phyloP scores from a whole-genome alignment of 2,888 invertebrate genomes.

The Lydus trimaculatus region DNA sequence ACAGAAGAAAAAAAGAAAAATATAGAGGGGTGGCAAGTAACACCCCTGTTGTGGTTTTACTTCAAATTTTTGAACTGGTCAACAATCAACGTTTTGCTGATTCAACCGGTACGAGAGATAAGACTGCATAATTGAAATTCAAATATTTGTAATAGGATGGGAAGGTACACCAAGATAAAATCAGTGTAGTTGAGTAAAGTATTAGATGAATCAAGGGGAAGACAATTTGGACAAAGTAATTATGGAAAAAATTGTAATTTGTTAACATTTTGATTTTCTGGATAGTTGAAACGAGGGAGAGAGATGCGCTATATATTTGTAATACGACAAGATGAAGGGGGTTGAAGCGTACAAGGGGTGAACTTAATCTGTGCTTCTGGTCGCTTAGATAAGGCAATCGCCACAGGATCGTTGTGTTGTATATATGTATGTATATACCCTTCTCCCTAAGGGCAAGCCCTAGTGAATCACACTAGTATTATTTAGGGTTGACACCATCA shows the following conservation, averaged over 20 bases:
- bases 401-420: conserved; percentile 51
- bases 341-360: conserved; percentile 37
- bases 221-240: neutral
- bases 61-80: conserved; percentile 12
- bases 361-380: conserved; percentile 62
- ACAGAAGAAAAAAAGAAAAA: neutral
- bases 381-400: conserved; percentile 62
- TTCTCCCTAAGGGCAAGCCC: conserved; percentile 36
- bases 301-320: conserved; percentile 5
- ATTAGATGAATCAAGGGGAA: neutral
- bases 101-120: conserved; percentile 38
- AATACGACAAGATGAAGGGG: conserved; percentile 20
- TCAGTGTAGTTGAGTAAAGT: neutral
- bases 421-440: conserved; percentile 32
- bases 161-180: neutral
- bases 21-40: neutral
- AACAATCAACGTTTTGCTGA: conserved; percentile 40
- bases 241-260: conserved; percentile 8
- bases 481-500: conserved; percentile 60
- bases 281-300: conserved; percentile 16
- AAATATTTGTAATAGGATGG: conserved; percentile 33
- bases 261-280: conserved; percentile 19
- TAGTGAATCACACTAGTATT: conserved; percentile 59
- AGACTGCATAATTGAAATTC: conserved; percentile 45
- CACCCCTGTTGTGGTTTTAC: neutral